Percentiles rank a stretch among this genome's conserved stretches.
Conservation (phyloP, 2,797 vertebrate species). For the Sciaenops ocellatus region DNA sequence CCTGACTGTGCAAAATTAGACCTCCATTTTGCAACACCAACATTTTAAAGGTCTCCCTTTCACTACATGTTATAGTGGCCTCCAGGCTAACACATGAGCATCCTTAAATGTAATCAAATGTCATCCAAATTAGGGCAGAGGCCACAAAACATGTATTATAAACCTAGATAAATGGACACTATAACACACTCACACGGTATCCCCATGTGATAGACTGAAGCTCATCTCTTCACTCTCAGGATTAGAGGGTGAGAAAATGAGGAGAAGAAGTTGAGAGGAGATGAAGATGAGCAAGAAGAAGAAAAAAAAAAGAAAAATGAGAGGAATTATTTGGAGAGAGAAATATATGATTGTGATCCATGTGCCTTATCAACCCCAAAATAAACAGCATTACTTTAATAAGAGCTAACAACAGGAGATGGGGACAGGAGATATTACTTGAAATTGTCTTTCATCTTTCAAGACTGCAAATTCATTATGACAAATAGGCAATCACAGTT, state of each 20-base stretch:
- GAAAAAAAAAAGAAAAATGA: neutral
- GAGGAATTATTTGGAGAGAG: neutral
- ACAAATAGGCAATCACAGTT: slow-evolving; percentile 31
- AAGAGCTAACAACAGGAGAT: slow-evolving; percentile 24
- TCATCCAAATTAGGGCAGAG: neutral
- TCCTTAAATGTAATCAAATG: neutral
- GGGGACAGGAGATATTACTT: neutral
- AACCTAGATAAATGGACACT: neutral
- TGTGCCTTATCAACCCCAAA: neutral
- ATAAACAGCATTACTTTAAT: slow-evolving; percentile 11
- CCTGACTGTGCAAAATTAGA: neutral
- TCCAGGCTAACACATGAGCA: neutral
- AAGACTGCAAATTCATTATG: slow-evolving; percentile 35
- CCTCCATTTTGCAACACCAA: neutral
- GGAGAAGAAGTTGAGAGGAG: neutral
- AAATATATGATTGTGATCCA: neutral
- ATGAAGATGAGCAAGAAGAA: neutral
- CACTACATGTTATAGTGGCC: neutral
- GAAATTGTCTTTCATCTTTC: slow-evolving; percentile 47
- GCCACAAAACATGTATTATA: neutral
- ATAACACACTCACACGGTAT: neutral
- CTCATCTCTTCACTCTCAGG: slow-evolving; percentile 7
- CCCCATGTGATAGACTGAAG: neutral
- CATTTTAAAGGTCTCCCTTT: neutral
- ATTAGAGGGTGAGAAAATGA: neutral